Evolutionary conservation across 2,888 invertebrate species (phyloP), one percentile per base, ranked within the genome.

Genomic region (Archips xylosteana): DNA sequence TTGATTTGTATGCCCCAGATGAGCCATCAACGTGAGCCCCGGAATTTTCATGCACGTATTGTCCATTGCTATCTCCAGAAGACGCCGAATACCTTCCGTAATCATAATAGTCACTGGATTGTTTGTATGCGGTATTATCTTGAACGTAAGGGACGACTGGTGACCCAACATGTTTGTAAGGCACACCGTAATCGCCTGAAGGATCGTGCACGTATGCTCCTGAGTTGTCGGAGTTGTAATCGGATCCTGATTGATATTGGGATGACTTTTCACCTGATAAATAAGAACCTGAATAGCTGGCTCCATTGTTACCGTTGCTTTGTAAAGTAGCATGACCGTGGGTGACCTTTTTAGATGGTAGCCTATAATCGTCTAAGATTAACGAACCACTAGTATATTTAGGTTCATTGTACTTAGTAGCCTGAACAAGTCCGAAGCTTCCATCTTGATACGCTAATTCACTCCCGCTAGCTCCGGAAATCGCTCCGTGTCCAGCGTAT

Each of bases 171-270:
- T 95, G 94, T 74, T 82, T 87, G 78, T 95, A 95, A 23, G 94
- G 93, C 71, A 86, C 88, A 2, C 93, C 94, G 54, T 87, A 85
- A 74, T 95, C 94, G 45, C 94, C 94, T 3, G 92, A 82, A 75
- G 94, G 90, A 77, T 95, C 94, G 76, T 95, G 94, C 3, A 92
- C 85, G 77, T 95, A 95, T 2, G 89, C 88, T n/a, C 95, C 95
- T 15, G 93, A 89, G 67, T 88, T 82, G 51, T 91, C 89, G 42
- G 83, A 83, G n/a, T 90, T 84, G 69, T 85, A 85, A 75, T 78
- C 82, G 45, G 76, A 77, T 51, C 79, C 84, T 8, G 74, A 51
- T 77, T 89, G 83, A 66, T 86, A 86, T 54, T 83, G 81, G 65
- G 75, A 61, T 68, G 60, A 74, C 59, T 77, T 75, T 51, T 76